These are phyloP conservation scores for Pachydiplax longipennis DNA, from an alignment of 2,888 invertebrate species.

Conservation along the genomic window DNA sequence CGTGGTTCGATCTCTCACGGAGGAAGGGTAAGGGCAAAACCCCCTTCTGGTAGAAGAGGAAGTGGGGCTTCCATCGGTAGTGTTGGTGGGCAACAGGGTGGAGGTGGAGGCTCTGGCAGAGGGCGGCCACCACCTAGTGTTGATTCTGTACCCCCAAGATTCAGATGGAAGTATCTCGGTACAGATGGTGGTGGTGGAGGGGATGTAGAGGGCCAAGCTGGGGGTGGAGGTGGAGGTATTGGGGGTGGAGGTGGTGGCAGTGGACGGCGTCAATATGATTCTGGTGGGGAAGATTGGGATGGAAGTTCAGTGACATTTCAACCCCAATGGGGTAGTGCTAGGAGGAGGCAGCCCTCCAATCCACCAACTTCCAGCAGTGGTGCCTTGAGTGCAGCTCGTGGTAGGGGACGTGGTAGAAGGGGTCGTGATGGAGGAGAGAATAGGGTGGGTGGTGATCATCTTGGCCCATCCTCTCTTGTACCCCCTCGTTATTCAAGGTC, in stretches of 20 bases:
- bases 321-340: constrained; percentile 56
- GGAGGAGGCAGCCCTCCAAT: constrained; percentile 2
- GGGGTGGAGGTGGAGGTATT: constrained; percentile 11
- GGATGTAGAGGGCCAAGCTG: constrained; percentile 23
- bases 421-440: constrained; percentile 62
- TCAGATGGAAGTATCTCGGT: neutral
- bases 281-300: constrained; percentile 63
- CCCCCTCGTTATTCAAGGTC: constrained; percentile 49
- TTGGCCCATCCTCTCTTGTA: neutral
- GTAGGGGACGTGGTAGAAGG: constrained; percentile 70
- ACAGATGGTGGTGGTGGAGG: constrained; percentile 28
- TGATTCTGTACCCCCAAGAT: neutral
- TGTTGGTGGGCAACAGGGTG: constrained; percentile 5
- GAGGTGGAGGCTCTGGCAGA: neutral
- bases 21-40: constrained; percentile 67
- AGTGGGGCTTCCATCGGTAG: constrained; percentile 52
- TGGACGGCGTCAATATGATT: constrained; percentile 22
- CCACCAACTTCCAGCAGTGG: neutral
- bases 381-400: constrained; percentile 51
- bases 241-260: neutral
- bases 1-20: constrained; percentile 51
- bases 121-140: neutral
- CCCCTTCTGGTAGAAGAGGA: constrained; percentile 73
- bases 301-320: constrained; percentile 63
- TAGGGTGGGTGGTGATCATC: neutral